These are phyloP conservation scores for Acronicta aceris DNA, from an alignment of 2,888 invertebrate species.

Conservation along the genomic window DNA sequence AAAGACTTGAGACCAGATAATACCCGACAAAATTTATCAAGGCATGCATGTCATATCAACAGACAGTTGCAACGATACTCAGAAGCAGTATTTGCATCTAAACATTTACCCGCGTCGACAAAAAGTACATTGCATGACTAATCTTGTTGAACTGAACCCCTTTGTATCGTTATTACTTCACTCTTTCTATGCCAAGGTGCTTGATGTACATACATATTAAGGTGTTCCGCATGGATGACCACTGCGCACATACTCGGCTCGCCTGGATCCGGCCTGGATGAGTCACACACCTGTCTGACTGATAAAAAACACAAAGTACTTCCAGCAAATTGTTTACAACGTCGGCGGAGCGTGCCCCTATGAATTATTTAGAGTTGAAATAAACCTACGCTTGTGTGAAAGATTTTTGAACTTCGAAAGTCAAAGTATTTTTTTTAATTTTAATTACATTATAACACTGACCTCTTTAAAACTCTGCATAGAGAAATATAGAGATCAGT, in stretches of 20 bases:
- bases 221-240: conserved; percentile 57
- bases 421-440: too few relatives aligned
- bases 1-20: too few relatives aligned
- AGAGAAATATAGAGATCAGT: too few relatives aligned
- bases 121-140: too few relatives aligned
- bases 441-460: too few relatives aligned
- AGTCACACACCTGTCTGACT: conserved; percentile 55
- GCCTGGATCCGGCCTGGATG: conserved; percentile 61
- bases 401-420: conserved; percentile 39
- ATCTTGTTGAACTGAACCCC: conserved; percentile 26
- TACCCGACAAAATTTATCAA: too few relatives aligned
- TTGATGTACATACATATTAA: conserved; percentile 56
- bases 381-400: conserved; percentile 14
- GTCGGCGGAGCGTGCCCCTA: conserved; percentile 53
- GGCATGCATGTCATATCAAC: too few relatives aligned
- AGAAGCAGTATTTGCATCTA: too few relatives aligned
- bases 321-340: conserved; percentile 47
- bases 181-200: conserved; percentile 57
- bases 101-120: too few relatives aligned
- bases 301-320: conserved; percentile 49
- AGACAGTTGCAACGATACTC: too few relatives aligned
- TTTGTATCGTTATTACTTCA: conserved; percentile 30
- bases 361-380: conserved; percentile 45
- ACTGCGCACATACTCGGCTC: conserved; percentile 39
- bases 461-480: too few relatives aligned